phyloP scores from a whole-genome alignment of 2,797 vertebrate species.

The Peromyscus melanophrys region DNA sequence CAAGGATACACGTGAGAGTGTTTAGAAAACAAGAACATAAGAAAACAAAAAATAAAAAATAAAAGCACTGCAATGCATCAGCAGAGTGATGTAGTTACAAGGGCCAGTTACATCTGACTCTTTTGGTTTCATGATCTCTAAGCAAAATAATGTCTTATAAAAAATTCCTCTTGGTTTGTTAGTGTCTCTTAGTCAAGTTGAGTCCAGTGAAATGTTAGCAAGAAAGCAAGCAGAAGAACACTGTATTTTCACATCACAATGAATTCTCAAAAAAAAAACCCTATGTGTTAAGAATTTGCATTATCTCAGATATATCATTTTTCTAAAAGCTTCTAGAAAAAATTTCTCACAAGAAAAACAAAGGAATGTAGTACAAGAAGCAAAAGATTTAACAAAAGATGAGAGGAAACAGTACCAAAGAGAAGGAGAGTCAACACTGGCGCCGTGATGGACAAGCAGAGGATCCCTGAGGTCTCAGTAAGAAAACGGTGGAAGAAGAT shows the following conservation, averaged over 20 bases:
- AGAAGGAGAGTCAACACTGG: not conserved
- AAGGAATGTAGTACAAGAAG: not conserved
- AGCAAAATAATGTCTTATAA: constrained; percentile 15
- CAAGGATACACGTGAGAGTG: not conserved
- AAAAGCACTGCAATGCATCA: not conserved
- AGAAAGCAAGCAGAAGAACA: constrained; percentile 29
- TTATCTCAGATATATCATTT: not conserved
- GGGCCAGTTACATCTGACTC: not conserved
- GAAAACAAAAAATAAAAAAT: not conserved
- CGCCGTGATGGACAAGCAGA: not conserved
- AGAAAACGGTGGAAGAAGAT: not conserved
- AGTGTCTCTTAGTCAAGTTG: constrained; percentile 34
- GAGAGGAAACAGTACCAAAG: not conserved
- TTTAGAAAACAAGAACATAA: not conserved
- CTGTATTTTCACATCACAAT: not conserved
- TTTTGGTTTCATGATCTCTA: constrained; percentile 14
- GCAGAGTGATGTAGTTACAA: not conserved
- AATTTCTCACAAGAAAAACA: not conserved
- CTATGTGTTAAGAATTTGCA: not conserved
- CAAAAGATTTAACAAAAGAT: not conserved
- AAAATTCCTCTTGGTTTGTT: not conserved
- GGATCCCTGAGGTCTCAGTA: not conserved
- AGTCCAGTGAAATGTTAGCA: not conserved
- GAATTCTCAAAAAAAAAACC: not conserved
- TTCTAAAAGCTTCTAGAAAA: not conserved